phyloP scores from a whole-genome alignment of 2,113 vertebrate genomes.

The Tretioscincus oriximinensis region DNA sequence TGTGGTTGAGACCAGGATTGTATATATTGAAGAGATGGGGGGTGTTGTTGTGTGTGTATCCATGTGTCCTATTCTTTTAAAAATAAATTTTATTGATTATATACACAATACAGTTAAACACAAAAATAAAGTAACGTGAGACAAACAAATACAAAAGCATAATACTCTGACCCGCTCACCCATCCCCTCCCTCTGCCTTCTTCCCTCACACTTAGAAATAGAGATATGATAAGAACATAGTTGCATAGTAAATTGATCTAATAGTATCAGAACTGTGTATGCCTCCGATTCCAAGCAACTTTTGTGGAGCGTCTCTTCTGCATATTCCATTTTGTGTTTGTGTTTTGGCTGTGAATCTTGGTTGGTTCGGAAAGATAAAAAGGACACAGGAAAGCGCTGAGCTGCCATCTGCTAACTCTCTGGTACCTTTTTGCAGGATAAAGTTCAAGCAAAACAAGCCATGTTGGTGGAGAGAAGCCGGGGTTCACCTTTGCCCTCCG shows the following conservation, averaged over 20 bases:
- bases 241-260: too few species aligned
- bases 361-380: background rate
- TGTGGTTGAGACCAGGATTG: background rate
- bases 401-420: background rate
- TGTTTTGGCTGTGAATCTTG: background rate
- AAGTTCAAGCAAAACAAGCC: constrained; percentile 82
- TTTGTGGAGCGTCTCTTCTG: background rate
- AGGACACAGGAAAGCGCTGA: background rate
- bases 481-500: constrained; percentile 79
- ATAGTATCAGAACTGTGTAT: background rate
- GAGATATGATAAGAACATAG: too few species aligned
- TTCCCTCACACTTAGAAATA: too few species aligned
- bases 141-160: too few species aligned
- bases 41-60: too few species aligned
- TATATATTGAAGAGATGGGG: too few species aligned
- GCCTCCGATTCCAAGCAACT: background rate
- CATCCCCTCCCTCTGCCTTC: too few species aligned
- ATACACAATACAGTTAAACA: too few species aligned
- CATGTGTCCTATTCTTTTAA: too few species aligned
- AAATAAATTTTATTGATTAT: too few species aligned
- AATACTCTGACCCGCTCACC: too few species aligned
- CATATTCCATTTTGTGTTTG: background rate
- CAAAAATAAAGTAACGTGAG: too few species aligned
- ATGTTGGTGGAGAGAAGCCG: constrained; percentile 76
- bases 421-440: constrained; percentile 74